Evolutionary conservation across 2,888 invertebrate species (phyloP), one percentile per base, ranked within the genome.

Genomic region (Limnephilus marmoratus): DNA sequence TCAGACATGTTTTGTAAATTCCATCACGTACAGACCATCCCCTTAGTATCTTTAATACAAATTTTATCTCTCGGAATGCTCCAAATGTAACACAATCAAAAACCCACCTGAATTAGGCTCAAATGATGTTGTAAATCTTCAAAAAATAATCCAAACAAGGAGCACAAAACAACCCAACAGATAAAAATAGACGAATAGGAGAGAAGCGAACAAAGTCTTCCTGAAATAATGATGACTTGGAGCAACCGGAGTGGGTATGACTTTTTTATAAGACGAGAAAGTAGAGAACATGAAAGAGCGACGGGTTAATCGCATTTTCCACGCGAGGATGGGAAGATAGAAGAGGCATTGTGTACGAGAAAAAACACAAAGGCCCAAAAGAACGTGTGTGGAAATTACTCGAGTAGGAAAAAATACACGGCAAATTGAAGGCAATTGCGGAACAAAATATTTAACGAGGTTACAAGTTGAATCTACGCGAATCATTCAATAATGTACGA

Each of bases 211-310:
- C 83, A 83, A 41, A 83, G 83, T 83, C 83, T 41, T 18, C 24
- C 83, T 83, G 83, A 83, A 83, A 83, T 83, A 83, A 83, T 83
- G 83, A 83, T 83, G 37, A 15, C 41, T 83, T 9, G 37, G 83
- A 83, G 34, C 37, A 83, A 34, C 41, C 37, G 83, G 83, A 83
- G 83, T 83, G 83, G 34, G 24, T 24, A 83, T 83, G 83, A 83
- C 41, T 83, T 83, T 83, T 83, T 83, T 83, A 83, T 83, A 83
- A 83, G 83, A 83, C 83, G 37, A 83, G 83, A 83, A 7, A 41
- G 24, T 11, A 34, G 24, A 34, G 37, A 83, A 83, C 83, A 83
- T 68, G 68, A 83, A 37, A 24, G 37, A 83, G 37, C 37, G 83
- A 34, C 83, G 83, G 83, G 15, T 83, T 83, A 83, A 83, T 83